phyloP scores from a whole-genome alignment of 2,888 invertebrate genomes.

The Rhagophthalmus giganteus region DNA sequence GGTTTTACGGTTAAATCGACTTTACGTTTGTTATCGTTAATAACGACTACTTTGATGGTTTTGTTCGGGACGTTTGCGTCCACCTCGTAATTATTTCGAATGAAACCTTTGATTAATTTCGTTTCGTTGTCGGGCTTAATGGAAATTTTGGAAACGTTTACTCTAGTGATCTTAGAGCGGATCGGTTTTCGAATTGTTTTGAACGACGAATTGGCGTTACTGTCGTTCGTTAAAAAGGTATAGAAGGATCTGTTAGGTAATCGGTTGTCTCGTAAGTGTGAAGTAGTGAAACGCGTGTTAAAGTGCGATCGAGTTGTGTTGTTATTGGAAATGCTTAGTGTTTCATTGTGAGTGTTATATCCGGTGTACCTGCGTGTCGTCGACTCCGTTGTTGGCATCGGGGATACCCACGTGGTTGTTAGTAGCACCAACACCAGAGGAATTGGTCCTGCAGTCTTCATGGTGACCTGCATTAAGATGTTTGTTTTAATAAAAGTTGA shows the following conservation, averaged over 20 bases:
- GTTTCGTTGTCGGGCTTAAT: slow-evolving; percentile 5
- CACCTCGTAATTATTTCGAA: slow-evolving; percentile 23
- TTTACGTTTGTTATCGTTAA: slow-evolving; percentile 2
- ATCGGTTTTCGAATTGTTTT: no score
- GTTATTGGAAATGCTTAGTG: slow-evolving; percentile 7
- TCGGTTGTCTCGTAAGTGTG: no score
- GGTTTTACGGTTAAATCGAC: neutral
- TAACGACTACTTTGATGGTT: slow-evolving; percentile 20
- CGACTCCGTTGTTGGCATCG: slow-evolving; percentile 43
- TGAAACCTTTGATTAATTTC: slow-evolving; percentile 18
- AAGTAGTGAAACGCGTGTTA: no score
- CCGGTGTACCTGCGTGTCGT: slow-evolving; percentile 51
- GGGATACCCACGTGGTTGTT: slow-evolving; percentile 36
- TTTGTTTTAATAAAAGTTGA: neutral
- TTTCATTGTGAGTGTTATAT: slow-evolving; percentile 24
- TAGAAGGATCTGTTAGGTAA: no score
- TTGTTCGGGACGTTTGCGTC: slow-evolving; percentile 26
- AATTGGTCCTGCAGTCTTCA: slow-evolving; percentile 42
- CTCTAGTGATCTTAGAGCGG: slow-evolving; percentile 1
- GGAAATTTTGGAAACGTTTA: neutral
- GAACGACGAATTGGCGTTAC: no score
- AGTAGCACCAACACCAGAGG: slow-evolving; percentile 42
- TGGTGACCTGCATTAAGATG: slow-evolving; percentile 43
- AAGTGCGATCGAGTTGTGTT: no score
- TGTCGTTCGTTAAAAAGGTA: no score